Base-by-base conservation (phyloP, 35 echinoderm and acorn worm genomes). In the Ptychodera flava region DNA sequence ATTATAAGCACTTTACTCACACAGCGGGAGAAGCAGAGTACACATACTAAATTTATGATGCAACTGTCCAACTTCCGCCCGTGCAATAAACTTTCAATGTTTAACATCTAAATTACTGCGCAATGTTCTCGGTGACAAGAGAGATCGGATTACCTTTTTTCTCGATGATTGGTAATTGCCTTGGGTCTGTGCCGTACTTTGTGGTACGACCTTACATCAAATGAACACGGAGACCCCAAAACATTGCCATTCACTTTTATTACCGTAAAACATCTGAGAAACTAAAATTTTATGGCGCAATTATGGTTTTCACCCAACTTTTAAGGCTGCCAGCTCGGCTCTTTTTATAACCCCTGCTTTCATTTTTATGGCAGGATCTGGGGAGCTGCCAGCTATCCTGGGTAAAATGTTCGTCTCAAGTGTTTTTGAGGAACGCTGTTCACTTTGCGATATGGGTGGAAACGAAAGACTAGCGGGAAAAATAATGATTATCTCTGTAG, bases 41-140 rank as follows among this genome's bases (percentile, higher is more conserved):
- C 45, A 64, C 45, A 64, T 64, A 64, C 45, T 64, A 64, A 64
- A 64, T 64, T 64, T 64, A 64, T 64, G 45, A 64, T 64, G 45
- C 22, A 64, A 64, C 45, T 64, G 45, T 64, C 45, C 22, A 64
- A 64, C 45, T 64, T 64, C 45, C 45, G 45, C 22, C 45, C 22
- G 45, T 22, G 45, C 45, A 64, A 64, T 64, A 64, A 64, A 64
- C 45, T 64, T 64, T 64, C 45, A 64, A 22, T 22, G 45, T 64
- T 64, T 6, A 64, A 64, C 45, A 64, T 64, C 45, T 64, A 64
- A 64, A 64, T 64, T 64, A 64, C 45, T 22, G 22, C 6, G 45
- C 45, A 6, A 22, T 64, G 45, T 64, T 12, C 45, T 12, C 45
- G 6, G 6, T 64, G 45, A 64, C 45, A 64, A 64, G 45, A 6